Conservation (phyloP, 2,797 vertebrate genomes). For the Acipenser transmontanus region DNA sequence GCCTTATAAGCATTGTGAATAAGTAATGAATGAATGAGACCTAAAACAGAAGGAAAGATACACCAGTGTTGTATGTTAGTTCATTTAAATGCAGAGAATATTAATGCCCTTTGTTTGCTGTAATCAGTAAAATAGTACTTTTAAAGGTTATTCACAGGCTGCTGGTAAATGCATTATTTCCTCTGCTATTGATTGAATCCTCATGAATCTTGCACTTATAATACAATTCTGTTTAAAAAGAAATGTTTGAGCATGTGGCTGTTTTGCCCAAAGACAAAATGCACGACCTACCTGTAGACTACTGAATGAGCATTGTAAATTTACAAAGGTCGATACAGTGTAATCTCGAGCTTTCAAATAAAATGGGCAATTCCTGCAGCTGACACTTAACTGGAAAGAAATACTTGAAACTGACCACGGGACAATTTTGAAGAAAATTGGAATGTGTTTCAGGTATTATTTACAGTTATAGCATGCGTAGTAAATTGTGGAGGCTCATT, state of each 20-base stretch:
- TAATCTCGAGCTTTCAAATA: slow-evolving; percentile 7
- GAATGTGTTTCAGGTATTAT: slow-evolving; percentile 13
- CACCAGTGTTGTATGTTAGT: background rate
- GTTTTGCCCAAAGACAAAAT: slow-evolving; percentile 1
- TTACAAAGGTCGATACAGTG: slow-evolving; percentile 12
- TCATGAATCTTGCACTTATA: background rate
- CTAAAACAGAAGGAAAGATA: background rate
- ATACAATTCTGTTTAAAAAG: background rate
- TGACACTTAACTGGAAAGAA: slow-evolving; percentile 1
- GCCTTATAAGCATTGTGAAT: background rate
- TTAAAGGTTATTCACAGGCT: background rate
- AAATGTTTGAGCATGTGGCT: background rate
- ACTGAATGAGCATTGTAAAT: slow-evolving; percentile 5
- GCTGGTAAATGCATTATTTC: slow-evolving; percentile 9
- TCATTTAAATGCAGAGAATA: background rate
- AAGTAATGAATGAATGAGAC: background rate
- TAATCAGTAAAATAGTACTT: slow-evolving; percentile 3
- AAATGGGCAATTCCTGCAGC: background rate
- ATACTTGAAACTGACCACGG: slow-evolving; percentile 9
- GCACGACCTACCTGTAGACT: background rate
- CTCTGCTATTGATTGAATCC: slow-evolving; percentile 2
- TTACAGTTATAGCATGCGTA: slow-evolving; percentile 3
- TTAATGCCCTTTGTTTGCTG: slow-evolving; percentile 1
- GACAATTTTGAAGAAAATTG: slow-evolving; percentile 15
- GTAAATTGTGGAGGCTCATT: too few species aligned